phyloP scores from a whole-genome alignment of 2,888 invertebrate genomes.

The Acheta domesticus region DNA sequence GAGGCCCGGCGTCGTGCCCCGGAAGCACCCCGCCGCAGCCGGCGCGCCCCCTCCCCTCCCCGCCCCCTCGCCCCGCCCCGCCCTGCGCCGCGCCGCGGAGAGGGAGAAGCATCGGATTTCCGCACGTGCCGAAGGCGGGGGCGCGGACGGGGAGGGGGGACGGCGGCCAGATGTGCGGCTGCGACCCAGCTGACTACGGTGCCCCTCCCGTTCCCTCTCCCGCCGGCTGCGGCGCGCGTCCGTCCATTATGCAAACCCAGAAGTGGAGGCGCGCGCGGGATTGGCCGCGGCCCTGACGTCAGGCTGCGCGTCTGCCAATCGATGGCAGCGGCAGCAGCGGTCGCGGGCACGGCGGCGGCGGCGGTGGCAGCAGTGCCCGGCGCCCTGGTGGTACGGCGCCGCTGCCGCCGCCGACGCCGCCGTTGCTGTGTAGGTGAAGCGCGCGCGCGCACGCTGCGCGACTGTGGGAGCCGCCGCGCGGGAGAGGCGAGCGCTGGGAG shows the following conservation, averaged over 20 bases:
- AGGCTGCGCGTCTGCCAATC: constrained; percentile 32
- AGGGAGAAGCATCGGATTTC: not conserved
- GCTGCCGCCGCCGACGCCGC: not conserved
- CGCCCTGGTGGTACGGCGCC: not conserved
- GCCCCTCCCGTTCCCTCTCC: constrained; percentile 22
- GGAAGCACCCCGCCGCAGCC: not conserved
- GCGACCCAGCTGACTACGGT: not conserved
- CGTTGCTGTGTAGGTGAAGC: not conserved
- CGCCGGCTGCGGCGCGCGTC: not conserved
- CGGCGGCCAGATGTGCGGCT: not conserved
- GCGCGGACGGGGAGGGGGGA: not conserved
- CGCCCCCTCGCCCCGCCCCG: not conserved
- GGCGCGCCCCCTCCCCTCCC: no score
- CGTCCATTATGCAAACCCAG: not conserved
- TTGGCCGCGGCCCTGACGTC: constrained; percentile 31
- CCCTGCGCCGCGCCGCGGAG: not conserved
- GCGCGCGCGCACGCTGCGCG: not conserved
- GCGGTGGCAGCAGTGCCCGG: not conserved
- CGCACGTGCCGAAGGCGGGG: not conserved
- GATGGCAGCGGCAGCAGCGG: constrained; percentile 26
- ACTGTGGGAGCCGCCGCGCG: not conserved
- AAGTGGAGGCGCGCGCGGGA: constrained; percentile 28
- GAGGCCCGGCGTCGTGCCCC: not conserved
- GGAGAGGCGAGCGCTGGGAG: constrained; percentile 18
- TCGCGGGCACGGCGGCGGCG: not conserved